Evolutionary conservation across 1,140 invertebrate species (phyloP), one percentile per base, ranked within the genome.

Genomic region (Drosophila repleta): DNA sequence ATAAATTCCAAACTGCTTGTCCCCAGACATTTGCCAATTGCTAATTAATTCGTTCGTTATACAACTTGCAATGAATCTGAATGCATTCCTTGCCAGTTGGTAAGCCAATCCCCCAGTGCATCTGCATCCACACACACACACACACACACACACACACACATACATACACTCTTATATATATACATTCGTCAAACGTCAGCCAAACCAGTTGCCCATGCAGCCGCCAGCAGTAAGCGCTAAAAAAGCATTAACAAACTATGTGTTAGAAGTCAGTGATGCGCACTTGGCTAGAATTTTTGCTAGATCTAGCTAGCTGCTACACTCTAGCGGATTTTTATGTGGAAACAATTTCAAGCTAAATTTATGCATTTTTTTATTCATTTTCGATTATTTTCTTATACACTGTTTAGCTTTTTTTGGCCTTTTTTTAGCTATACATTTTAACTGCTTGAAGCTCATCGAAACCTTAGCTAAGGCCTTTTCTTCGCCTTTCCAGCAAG

Each of bases 21-120:
- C 73, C 73, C 66, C 72, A 61, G 26, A 39, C 35, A 26, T 35
- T 32, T 35, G 46, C 18, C 35, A 24, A 39, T 62, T 84, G 80
- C 75, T 87, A 87, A 88, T 82, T 87, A 88, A 58, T 35, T 35
- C 55, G 17, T 73, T 32, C n/a, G 70, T 87, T 88, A 82, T 88
- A 82, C 82, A 82, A 87, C 79, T 61, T 64, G 60, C 70, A 69
- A 57, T 82, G 78, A 87, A 82, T 78, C 82, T 81, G 79, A 81
- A 87, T 85, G 78, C 80, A 88, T 88, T 87, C 83, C 87, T 87
- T 66, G 15, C 81, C 53, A 71, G 68, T 52, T 66, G 63, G 39
- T 55, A 55, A 60, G n/a, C 63, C 68, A 71, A 71, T 66, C 62
- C 68, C 68, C 52, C 35, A 70, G 63, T 67, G 69, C 63, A 72